A percentile compares a stretch with the other conserved stretches of the same genome.
Conservation (phyloP, 2,113 vertebrate species). For the Heloderma charlesbogerti region DNA sequence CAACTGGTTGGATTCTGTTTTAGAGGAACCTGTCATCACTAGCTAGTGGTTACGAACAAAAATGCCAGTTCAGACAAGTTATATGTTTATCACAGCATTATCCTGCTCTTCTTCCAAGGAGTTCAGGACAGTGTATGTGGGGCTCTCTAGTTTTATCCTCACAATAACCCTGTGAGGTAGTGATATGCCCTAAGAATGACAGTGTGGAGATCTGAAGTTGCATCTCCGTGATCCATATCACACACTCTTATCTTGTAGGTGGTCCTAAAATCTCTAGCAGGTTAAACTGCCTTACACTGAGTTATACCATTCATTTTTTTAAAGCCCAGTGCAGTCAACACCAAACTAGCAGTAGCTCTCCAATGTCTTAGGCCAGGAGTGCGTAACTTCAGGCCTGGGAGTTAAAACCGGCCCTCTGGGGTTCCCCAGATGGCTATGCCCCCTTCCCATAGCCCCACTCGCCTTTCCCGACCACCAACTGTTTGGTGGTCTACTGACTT, state of each 20-base stretch:
- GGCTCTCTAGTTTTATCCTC: neutral
- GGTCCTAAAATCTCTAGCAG: neutral
- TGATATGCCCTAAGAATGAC: neutral
- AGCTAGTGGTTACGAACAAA: neutral
- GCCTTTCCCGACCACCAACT: no score
- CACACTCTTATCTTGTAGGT: neutral
- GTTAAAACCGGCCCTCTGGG: no score
- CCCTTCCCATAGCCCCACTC: no score
- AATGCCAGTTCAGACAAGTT: neutral
- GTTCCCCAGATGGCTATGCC: no score
- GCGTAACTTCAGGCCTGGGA: no score
- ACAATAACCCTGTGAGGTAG: neutral
- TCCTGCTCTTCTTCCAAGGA: neutral
- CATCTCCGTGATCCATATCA: neutral
- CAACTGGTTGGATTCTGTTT: neutral
- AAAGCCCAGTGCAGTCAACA: neutral
- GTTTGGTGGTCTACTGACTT: no score
- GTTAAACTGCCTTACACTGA: neutral
- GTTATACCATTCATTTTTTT: neutral
- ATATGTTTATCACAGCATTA: conserved; percentile 8
- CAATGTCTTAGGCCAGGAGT: neutral
- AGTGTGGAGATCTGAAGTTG: neutral
- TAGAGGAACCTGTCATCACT: neutral
- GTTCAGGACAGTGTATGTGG: neutral
- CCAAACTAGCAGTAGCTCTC: neutral